Conservation (phyloP, 2,113 vertebrate species). For the Myodes glareolus region DNA sequence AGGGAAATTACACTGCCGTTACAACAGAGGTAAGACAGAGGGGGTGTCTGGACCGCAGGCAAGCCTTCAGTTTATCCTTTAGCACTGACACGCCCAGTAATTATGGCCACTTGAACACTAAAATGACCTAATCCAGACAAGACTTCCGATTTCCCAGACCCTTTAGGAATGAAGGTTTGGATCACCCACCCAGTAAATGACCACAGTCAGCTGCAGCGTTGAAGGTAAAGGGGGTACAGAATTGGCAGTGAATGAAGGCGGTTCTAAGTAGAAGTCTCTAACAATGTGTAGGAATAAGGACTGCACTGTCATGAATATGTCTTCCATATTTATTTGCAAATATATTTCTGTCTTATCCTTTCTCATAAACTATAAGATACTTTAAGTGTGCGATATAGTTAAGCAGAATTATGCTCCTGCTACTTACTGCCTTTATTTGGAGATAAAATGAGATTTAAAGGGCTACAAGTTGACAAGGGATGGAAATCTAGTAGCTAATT, state of each 20-base stretch:
- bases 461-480: background rate
- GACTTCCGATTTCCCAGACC: background rate
- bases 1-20: background rate
- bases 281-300: background rate
- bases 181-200: background rate
- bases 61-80: background rate
- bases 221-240: background rate
- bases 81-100: background rate
- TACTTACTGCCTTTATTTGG: background rate
- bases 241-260: background rate
- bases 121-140: background rate
- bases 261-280: background rate
- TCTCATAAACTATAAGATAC: background rate
- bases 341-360: background rate
- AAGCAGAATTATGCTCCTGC: background rate
- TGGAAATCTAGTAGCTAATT: background rate
- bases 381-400: background rate
- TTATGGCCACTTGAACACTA: background rate
- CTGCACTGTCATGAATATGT: background rate
- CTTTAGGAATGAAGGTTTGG: background rate
- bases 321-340: background rate
- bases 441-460: background rate
- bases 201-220: background rate
- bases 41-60: background rate
- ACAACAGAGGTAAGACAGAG: background rate